Evolutionary conservation across 2,888 invertebrate species (phyloP).

Genomic region (Meteorus cinctellus): DNA sequence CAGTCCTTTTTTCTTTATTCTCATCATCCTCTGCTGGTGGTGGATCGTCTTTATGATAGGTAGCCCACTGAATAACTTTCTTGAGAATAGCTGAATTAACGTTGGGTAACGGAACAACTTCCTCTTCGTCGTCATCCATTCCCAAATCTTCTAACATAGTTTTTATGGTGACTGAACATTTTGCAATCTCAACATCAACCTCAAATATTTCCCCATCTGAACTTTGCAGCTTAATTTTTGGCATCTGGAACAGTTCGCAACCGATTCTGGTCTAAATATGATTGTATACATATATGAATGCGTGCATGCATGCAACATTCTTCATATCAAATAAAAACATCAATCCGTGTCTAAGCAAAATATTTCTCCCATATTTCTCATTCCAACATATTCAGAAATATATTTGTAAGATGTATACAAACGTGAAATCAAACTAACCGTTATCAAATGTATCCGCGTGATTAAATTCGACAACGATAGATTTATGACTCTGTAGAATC

Average conservation of each 20-base stretch:
- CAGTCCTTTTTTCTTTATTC: slow-evolving; percentile 97
- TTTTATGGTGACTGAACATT: slow-evolving; percentile 98
- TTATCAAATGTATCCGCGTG: too few species aligned
- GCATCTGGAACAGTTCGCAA: slow-evolving; percentile 80
- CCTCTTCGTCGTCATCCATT: slow-evolving; percentile 94
- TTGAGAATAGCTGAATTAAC: slow-evolving; percentile 97
- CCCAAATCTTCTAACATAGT: slow-evolving; percentile 97
- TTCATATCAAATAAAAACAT: not conserved
- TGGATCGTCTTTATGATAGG: slow-evolving; percentile 96
- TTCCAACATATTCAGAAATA: too few species aligned
- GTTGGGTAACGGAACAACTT: slow-evolving; percentile 96
- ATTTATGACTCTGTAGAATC: too few species aligned
- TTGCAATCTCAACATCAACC: slow-evolving; percentile 97
- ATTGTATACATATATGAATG: not conserved
- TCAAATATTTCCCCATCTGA: slow-evolving; percentile 97
- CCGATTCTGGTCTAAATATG: not conserved
- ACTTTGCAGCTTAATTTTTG: slow-evolving; percentile 94
- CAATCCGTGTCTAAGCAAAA: not conserved
- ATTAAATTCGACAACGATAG: too few species aligned
- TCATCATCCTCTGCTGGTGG: slow-evolving; percentile 97
- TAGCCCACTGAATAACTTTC: slow-evolving; percentile 95
- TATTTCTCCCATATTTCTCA: too few species aligned
- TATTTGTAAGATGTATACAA: too few species aligned
- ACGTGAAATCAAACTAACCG: too few species aligned
- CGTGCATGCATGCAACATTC: not conserved